These are phyloP conservation scores for Hydrocynus forskahlii DNA, from an alignment of 2,797 vertebrate species.

Conservation along the genomic window DNA sequence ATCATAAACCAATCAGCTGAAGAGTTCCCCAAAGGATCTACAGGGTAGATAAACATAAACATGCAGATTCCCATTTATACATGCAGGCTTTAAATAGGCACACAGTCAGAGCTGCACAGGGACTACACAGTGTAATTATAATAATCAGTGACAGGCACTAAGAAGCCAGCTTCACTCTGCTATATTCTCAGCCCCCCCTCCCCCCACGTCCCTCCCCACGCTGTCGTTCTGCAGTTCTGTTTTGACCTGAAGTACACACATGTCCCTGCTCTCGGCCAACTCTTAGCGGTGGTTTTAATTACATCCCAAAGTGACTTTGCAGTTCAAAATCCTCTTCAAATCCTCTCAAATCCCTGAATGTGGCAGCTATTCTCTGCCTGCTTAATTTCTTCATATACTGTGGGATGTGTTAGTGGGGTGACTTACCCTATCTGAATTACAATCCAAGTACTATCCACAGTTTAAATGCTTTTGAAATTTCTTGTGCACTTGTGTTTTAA, in stretches of 20 bases:
- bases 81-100: not conserved
- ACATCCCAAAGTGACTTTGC: not conserved
- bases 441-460: not conserved
- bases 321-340: not conserved
- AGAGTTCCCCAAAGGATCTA: too few species aligned
- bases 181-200: not conserved
- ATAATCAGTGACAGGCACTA: not conserved
- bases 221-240: not conserved
- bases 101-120: not conserved
- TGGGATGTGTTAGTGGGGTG: too few species aligned
- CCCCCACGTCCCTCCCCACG: not conserved
- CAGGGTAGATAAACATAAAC: not conserved
- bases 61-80: not conserved
- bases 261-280: not conserved
- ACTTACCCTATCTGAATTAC: not conserved
- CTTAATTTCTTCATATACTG: not conserved
- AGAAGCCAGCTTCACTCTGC: not conserved
- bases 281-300: slow-evolving; percentile 13
- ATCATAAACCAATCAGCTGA: too few species aligned
- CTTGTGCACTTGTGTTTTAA: too few species aligned
- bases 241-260: not conserved
- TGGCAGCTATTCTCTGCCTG: not conserved
- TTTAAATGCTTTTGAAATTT: not conserved
- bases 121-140: not conserved
- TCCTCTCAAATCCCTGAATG: slow-evolving; percentile 12